Base-by-base conservation (phyloP, 2,888 invertebrate species). In the Agrochola circellaris region DNA sequence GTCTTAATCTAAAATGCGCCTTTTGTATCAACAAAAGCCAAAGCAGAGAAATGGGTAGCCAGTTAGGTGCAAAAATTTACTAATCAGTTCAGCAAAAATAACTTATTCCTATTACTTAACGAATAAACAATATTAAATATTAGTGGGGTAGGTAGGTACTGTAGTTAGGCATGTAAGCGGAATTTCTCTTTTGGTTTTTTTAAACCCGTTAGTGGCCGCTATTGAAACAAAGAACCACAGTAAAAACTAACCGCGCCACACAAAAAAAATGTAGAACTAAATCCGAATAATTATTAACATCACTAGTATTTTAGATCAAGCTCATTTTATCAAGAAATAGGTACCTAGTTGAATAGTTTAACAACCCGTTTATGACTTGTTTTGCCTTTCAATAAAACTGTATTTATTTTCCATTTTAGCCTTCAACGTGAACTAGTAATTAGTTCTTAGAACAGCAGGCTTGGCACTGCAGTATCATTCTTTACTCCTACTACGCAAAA, bases 291-390 rank as follows among this genome's bases (percentile, higher is more conserved):
- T 58, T 42, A 30, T 6, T 56, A n/a, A 51, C 48, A 70, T 42
- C 56, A 78, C 77, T 78, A 62, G 20, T 48, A 17, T 64, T 70
- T 58, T 38, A 77, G 5, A 38, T 20, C 8, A 64, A 58, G 15
- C 11, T 45, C 11, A 62, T 45, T 51, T 51, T 30, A 61, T 54
- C 45, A 23, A 69, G 30, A 67, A 61, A 38, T 62, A n/a, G n/a
- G n/a, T n/a, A 38, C 38, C 38, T 38, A 30, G 2, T 58, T 30
- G 15, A 30, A 30, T 64, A 26, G 8, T 26, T 45, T 58, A 45
- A n/a, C 6, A 7, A 60, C 0, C 54, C 15, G 4, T 79, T 4
- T 65, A 69, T 0, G 9, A 26, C 38, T 51, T 30, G 62, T 68
- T 62, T 20, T 42, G 30, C 7, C 48, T 79, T 51, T 26, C 15